Base-by-base conservation (phyloP, 2,113 vertebrate species). In the Bubalus kerabau region DNA sequence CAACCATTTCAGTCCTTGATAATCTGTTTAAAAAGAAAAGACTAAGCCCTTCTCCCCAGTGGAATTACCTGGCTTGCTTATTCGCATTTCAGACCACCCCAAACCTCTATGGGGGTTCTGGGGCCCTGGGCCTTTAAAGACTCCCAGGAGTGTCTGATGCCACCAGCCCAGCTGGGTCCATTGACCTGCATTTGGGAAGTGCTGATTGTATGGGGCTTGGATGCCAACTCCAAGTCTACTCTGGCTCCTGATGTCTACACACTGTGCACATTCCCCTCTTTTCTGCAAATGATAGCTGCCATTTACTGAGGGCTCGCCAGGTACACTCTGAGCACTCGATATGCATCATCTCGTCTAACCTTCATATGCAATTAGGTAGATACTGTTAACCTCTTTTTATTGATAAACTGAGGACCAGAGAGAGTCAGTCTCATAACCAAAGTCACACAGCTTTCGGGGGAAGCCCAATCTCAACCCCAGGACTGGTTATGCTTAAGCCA, bases 291-390 rank as follows among this genome's bases (percentile, higher is more conserved):
- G 1, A n/a, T 2, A 4, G 43, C 43, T 32, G 0, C 12, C 2
- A 0, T 5, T 43, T 13, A 14, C 50, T 1, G 74, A 6, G 32
- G 17, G 32, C 43, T 62, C 30, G 0, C 23, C 11, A 3, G 83
- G 50, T 12, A 21, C 82, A 7, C 0, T 0, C n/a, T 4, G 32
- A 46, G 15, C 26, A 13, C 50, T 56, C 14, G 0, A 2, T 4
- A 13, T 0, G 4, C 28, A 6, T 12, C 1, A 36, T 30, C 48
- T 23, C 4, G 1, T 7, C 12, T 46, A 3, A 32, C 11, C 59
- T 30, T 48, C 19, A 82, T 23, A 8, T 2, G 28, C 74, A 23
- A 15, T n/a, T 48, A 57, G 17, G 10, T 15, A 16, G 40, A 21
- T 67, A 64, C 7, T 46, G 36, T 12, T 19, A 57, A 23, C 8